phyloP scores from a whole-genome alignment of 2,797 vertebrate genomes.

The Sebastes trivittatus region DNA sequence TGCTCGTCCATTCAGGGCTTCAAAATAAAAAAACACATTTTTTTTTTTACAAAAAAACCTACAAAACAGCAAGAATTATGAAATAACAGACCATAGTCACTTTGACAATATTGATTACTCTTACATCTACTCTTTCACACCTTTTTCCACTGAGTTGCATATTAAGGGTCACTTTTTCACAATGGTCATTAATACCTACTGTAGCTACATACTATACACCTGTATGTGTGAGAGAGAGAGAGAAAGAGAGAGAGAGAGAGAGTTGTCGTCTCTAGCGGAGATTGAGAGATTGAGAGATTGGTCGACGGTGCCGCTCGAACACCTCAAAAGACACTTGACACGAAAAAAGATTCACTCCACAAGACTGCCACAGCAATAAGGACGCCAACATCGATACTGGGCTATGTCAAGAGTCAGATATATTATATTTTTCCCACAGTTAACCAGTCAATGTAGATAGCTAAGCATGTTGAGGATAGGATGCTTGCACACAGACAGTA shows the following conservation, averaged over 20 bases:
- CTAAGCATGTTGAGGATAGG: slow-evolving; percentile 66
- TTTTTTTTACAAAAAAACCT: slow-evolving; percentile 29
- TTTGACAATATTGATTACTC: slow-evolving; percentile 79
- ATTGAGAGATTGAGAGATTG: slow-evolving; percentile 70
- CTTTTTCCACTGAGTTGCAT: slow-evolving; percentile 84
- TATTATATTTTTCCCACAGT: slow-evolving; percentile 74
- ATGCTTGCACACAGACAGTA: slow-evolving; percentile 37
- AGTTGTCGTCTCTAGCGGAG: slow-evolving; percentile 58
- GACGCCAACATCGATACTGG: slow-evolving; percentile 80
- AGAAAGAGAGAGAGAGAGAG: slow-evolving; percentile 12
- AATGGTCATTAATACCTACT: slow-evolving; percentile 81
- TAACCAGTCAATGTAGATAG: slow-evolving; percentile 76
- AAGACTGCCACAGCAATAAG: slow-evolving; percentile 81
- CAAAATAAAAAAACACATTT: slow-evolving; percentile 24
- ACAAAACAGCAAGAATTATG: slow-evolving; percentile 67
- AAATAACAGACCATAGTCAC: slow-evolving; percentile 80
- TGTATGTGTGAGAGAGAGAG: slow-evolving; percentile 54
- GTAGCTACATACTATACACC: slow-evolving; percentile 81
- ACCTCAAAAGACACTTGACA: slow-evolving; percentile 81
- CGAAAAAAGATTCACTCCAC: slow-evolving; percentile 79
- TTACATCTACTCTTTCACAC: slow-evolving; percentile 78
- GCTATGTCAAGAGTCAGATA: slow-evolving; percentile 77
- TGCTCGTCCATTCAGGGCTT: slow-evolving; percentile 37
- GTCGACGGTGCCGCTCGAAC: slow-evolving; percentile 72
- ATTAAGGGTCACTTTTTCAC: slow-evolving; percentile 85